Percentiles rank a stretch among this genome's conserved stretches.
Conservation (phyloP, 2,888 invertebrate species). For the Tineola bisselliella region DNA sequence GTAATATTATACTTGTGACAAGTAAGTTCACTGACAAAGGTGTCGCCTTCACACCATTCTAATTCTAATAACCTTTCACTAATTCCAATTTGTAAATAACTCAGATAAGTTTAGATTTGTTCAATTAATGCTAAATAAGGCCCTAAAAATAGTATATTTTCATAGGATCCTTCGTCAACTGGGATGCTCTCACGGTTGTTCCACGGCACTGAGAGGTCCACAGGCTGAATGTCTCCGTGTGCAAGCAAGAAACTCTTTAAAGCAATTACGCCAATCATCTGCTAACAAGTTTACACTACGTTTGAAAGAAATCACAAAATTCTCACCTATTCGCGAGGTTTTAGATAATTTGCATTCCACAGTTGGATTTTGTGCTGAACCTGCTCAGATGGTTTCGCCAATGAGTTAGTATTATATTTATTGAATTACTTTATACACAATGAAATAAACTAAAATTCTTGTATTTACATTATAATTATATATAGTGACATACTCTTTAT, state of each 20-base stretch:
- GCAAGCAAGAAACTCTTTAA: constrained; percentile 75
- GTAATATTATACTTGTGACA: too few relatives aligned
- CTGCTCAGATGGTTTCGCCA: constrained; percentile 84
- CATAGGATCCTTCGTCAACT: constrained; percentile 84
- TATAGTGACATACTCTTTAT: too few relatives aligned
- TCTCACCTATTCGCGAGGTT: constrained; percentile 81
- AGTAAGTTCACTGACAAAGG: too few relatives aligned
- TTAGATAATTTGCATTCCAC: constrained; percentile 96
- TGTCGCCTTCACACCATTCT: too few relatives aligned
- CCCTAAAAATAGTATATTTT: neutral
- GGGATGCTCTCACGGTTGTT: constrained; percentile 93
- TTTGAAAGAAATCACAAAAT: constrained; percentile 79
- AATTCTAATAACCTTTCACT: too few relatives aligned
- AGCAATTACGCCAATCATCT: constrained; percentile 74
- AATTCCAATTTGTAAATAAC: too few relatives aligned
- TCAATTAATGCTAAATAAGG: too few relatives aligned
- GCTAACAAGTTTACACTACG: constrained; percentile 60
- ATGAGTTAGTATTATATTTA: constrained; percentile 74
- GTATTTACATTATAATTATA: too few relatives aligned
- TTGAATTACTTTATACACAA: too few relatives aligned
- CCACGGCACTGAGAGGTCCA: constrained; percentile 84
- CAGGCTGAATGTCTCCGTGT: constrained; percentile 91
- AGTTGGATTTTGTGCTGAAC: constrained; percentile 95
- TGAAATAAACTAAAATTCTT: too few relatives aligned
- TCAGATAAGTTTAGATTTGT: too few relatives aligned